Percentiles rank a stretch among this genome's conserved stretches.
These are phyloP conservation scores for Dusona sp. DNA, from an alignment of 2,888 invertebrate genomes.

Conservation along the genomic window DNA sequence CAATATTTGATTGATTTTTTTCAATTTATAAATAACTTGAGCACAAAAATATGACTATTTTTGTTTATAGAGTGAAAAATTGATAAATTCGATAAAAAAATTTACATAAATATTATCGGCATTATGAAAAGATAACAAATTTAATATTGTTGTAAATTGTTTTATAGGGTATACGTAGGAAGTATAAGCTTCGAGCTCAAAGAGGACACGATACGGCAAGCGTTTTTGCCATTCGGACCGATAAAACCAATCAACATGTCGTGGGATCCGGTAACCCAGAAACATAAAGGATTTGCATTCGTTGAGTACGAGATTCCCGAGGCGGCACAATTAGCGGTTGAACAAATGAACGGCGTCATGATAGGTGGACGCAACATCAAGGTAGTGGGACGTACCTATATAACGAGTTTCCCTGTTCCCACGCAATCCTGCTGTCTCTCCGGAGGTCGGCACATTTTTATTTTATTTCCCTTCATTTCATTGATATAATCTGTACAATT, in stretches of 20 bases:
- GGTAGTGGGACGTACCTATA: slow-evolving; percentile 85
- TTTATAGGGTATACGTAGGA: slow-evolving; percentile 97
- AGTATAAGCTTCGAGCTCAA: slow-evolving; percentile 99
- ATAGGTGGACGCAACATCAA: slow-evolving; percentile 98
- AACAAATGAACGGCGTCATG: slow-evolving; percentile 99
- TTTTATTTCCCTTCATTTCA: slow-evolving; percentile 1
- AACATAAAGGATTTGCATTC: slow-evolving; percentile 99
- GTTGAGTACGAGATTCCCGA: slow-evolving; percentile 99
- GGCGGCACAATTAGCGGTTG: slow-evolving; percentile 98
- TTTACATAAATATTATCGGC: neutral
- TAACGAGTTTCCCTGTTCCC: slow-evolving; percentile 83
- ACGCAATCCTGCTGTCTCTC: slow-evolving; percentile 83
- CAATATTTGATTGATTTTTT: too few species aligned
- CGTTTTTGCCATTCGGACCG: slow-evolving; percentile 99
- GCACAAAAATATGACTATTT: neutral
- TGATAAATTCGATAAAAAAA: neutral
- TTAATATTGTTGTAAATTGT: neutral
- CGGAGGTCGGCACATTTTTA: slow-evolving; percentile 83
- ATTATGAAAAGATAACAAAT: neutral
- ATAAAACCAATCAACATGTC: slow-evolving; percentile 99
- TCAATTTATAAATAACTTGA: neutral
- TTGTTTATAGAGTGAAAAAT: neutral
- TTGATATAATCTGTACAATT: neutral
- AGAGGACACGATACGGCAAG: slow-evolving; percentile 98
- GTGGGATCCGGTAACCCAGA: slow-evolving; percentile 99